Conservation (phyloP, 2,888 invertebrate species). For the Hydrotaea cyrtoneurina region DNA sequence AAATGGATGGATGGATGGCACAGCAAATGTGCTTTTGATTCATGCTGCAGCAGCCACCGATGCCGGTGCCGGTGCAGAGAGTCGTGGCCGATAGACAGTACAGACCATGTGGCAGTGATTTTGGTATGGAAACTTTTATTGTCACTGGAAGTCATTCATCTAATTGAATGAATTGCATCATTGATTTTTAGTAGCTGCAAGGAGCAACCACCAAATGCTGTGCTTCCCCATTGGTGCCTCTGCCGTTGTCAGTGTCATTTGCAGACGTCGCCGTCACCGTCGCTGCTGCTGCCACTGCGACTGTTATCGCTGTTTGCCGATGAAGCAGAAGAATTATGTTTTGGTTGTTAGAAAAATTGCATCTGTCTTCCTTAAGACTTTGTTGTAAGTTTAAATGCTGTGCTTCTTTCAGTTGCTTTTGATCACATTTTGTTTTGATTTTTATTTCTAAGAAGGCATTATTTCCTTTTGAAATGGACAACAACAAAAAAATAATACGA, state of each 20-base stretch:
- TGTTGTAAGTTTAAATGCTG: conserved; percentile 25
- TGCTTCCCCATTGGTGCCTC: too few species aligned
- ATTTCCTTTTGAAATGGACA: conserved; percentile 45
- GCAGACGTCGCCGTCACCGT: conserved; percentile 39
- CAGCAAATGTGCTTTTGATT: not conserved
- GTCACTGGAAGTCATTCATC: conserved; percentile 68
- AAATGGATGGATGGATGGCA: conserved; percentile 17
- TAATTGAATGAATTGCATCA: conserved; percentile 70
- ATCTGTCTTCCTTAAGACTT: conserved; percentile 57
- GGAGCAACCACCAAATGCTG: conserved; percentile 11
- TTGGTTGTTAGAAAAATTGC: conserved; percentile 64
- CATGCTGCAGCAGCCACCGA: not conserved
- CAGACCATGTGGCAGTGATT: conserved; percentile 55
- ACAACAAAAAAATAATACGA: too few species aligned
- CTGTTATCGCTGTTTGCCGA: conserved; percentile 62
- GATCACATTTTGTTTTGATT: conserved; percentile 24
- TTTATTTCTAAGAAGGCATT: conserved; percentile 55
- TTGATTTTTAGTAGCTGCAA: conserved; percentile 61
- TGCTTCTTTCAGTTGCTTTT: conserved; percentile 12
- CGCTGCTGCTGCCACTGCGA: conserved; percentile 26
- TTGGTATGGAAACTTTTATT: conserved; percentile 62
- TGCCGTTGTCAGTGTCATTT: not conserved
- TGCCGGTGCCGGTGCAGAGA: conserved; percentile 19
- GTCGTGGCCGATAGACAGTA: not conserved
- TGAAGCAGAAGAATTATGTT: conserved; percentile 31